Percentiles rank a stretch among this genome's conserved stretches.
These are phyloP conservation scores for Andrena bicolor DNA, from an alignment of 2,888 invertebrate species.

Conservation along the genomic window DNA sequence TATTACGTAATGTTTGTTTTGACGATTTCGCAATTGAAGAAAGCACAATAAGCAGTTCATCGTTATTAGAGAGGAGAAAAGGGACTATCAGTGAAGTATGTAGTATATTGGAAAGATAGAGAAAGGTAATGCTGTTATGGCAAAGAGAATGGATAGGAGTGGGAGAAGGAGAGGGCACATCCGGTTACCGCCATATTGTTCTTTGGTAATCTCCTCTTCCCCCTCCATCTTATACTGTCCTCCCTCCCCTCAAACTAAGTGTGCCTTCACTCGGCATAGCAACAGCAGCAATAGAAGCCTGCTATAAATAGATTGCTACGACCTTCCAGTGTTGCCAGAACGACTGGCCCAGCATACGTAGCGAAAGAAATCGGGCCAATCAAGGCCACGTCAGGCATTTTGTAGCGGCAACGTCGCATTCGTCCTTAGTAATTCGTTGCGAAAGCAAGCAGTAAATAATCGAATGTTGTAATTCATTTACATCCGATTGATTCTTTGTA, in stretches of 20 bases:
- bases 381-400: slow-evolving; percentile 70
- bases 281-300: slow-evolving; percentile 78
- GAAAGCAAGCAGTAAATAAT: background rate
- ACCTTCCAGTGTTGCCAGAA: slow-evolving; percentile 80
- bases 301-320: slow-evolving; percentile 80
- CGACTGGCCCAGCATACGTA: slow-evolving; percentile 74
- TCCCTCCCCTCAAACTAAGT: slow-evolving; percentile 53
- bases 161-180: slow-evolving; percentile 68
- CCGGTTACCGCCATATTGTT: slow-evolving; percentile 72
- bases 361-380: slow-evolving; percentile 56
- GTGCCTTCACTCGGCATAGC: slow-evolving; percentile 77
- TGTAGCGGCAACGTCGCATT: slow-evolving; percentile 74
- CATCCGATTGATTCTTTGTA: background rate
- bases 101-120: slow-evolving; percentile 31
- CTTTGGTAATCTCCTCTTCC: slow-evolving; percentile 64
- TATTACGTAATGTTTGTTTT: slow-evolving; percentile 54
- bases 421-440: background rate
- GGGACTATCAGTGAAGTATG: slow-evolving; percentile 3
- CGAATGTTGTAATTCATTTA: background rate
- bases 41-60: slow-evolving; percentile 1
- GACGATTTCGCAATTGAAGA: slow-evolving; percentile 48
- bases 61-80: slow-evolving; percentile 13
- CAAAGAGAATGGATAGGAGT: slow-evolving; percentile 64
- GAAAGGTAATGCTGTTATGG: slow-evolving; percentile 58
- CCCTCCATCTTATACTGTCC: slow-evolving; percentile 47